Evolutionary conservation across 2,797 vertebrate genomes (phyloP).

Genomic region (Lutjanus argentimaculatus): DNA sequence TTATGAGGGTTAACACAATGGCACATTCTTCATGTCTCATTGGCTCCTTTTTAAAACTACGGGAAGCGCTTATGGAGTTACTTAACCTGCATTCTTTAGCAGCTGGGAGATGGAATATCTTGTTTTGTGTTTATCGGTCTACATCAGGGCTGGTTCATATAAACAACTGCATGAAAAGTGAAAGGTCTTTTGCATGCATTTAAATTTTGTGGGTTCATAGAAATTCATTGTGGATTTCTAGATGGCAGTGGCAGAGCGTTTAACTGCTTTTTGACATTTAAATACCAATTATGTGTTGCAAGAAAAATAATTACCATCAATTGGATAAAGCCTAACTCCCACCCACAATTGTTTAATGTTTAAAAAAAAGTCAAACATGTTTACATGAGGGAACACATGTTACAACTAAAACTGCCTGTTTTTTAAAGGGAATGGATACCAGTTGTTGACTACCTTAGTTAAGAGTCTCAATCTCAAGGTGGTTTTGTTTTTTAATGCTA

Average conservation of each 20-base stretch:
- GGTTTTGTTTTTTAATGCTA: too few relatives aligned
- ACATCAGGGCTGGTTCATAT: slow-evolving; percentile 22
- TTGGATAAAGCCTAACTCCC: too few relatives aligned
- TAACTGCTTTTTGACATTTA: background rate
- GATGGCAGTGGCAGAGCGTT: background rate
- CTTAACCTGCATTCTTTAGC: slow-evolving; percentile 51
- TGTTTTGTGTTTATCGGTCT: slow-evolving; percentile 13
- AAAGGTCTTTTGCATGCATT: background rate
- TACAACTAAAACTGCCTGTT: too few relatives aligned
- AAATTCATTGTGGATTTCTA: too few relatives aligned
- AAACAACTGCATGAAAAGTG: background rate
- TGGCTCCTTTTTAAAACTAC: slow-evolving; percentile 40
- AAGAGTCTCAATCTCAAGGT: too few relatives aligned
- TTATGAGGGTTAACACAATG: slow-evolving; percentile 65
- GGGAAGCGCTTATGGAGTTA: slow-evolving; percentile 17
- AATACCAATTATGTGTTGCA: background rate
- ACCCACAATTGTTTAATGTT: too few relatives aligned
- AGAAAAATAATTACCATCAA: too few relatives aligned
- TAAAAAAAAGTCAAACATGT: too few relatives aligned
- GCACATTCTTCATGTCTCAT: slow-evolving; percentile 61
- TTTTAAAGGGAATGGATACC: too few relatives aligned
- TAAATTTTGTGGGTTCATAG: too few relatives aligned
- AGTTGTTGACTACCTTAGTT: too few relatives aligned
- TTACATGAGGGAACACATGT: too few relatives aligned
- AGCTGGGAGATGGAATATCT: slow-evolving; percentile 18